These are phyloP conservation scores for Clarias macrocephalus DNA, from an alignment of 2,113 vertebrate species.

Conservation along the genomic window DNA sequence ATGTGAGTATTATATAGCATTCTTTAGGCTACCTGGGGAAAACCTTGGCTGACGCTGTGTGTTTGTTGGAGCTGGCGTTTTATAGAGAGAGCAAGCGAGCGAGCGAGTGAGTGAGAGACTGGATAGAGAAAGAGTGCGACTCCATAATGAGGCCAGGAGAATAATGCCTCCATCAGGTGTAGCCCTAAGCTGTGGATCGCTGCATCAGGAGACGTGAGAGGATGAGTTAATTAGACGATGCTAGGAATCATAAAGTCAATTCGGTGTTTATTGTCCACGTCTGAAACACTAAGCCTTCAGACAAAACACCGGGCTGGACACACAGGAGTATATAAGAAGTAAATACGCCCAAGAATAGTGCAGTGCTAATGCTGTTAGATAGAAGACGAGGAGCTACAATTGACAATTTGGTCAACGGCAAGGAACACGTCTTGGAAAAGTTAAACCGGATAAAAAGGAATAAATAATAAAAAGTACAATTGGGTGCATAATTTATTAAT, in stretches of 20 bases:
- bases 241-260: conserved; percentile 59
- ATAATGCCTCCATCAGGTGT: conserved; percentile 63
- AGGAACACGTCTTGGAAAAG: not conserved
- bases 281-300: conserved; percentile 4
- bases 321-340: not conserved
- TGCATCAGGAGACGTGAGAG: conserved; percentile 48
- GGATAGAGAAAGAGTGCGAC: conserved; percentile 34
- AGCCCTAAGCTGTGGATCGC: conserved; percentile 30
- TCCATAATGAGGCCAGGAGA: conserved; percentile 58
- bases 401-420: not conserved
- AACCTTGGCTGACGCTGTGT: conserved; percentile 61
- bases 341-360: not conserved
- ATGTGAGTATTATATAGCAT: conserved; percentile 56
- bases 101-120: not conserved
- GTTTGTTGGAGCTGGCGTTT: conserved; percentile 58
- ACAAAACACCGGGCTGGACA: not conserved
- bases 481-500: not conserved
- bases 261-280: not conserved
- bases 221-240: conserved; percentile 60
- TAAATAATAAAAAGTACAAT: not conserved
- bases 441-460: not conserved
- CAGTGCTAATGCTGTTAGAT: not conserved
- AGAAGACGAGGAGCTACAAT: not conserved
- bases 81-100: conserved; percentile 21
- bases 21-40: conserved; percentile 46